phyloP scores from a whole-genome alignment of 64 coral and sea anemone genomes.

The Cladopsammia gracilis region DNA sequence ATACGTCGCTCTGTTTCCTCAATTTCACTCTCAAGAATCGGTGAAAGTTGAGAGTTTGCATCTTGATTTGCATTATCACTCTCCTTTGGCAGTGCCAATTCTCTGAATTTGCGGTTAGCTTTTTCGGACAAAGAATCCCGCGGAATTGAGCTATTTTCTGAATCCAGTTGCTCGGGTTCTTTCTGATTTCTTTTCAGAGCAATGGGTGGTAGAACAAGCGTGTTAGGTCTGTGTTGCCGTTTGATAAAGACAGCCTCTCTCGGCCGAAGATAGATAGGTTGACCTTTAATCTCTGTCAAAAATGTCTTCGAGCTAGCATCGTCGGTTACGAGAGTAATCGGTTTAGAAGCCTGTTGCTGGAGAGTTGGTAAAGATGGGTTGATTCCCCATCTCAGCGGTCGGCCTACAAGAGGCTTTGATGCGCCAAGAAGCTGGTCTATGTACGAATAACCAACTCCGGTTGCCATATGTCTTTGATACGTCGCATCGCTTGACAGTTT shows the following conservation, averaged over 20 bases:
- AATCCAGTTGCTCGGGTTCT: background rate
- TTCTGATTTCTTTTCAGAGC: background rate
- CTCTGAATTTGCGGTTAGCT: background rate
- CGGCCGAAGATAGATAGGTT: constrained; percentile 59
- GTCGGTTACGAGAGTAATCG: background rate
- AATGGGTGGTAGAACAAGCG: constrained; percentile 39
- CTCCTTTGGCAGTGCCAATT: background rate
- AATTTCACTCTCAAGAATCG: background rate
- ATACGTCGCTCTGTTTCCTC: background rate
- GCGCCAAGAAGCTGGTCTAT: constrained; percentile 18
- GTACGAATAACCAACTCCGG: constrained; percentile 62
- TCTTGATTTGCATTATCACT: background rate
- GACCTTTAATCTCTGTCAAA: constrained; percentile 71
- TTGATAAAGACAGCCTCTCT: constrained; percentile 40
- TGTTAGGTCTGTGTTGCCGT: background rate
- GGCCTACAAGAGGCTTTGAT: constrained; percentile 52
- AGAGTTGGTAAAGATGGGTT: constrained; percentile 68
- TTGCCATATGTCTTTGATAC: constrained; percentile 12
- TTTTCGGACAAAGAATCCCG: background rate
- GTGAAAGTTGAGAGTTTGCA: constrained; percentile 10
- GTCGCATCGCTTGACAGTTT: constrained; percentile 38
- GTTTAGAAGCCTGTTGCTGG: constrained; percentile 5
- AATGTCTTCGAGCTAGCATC: constrained; percentile 13
- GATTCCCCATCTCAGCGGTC: constrained; percentile 69
- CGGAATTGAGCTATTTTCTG: background rate